A percentile compares a stretch with the other conserved stretches of the same genome.
phyloP scores from a whole-genome alignment of 1,140 invertebrate species.

The Lutraria rhynchaena region DNA sequence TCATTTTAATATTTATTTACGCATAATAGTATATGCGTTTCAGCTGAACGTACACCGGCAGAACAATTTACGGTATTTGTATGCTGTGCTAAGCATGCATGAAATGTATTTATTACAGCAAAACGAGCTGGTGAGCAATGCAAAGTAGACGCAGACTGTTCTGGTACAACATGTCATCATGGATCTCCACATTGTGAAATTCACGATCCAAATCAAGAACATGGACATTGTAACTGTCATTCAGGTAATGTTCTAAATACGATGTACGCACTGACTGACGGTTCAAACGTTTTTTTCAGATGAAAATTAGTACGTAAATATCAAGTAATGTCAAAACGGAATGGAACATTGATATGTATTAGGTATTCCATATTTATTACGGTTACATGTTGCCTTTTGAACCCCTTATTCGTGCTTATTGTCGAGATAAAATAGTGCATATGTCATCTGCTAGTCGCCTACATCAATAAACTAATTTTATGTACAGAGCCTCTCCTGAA shows the following conservation, averaged over 20 bases:
- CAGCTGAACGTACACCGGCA: neutral
- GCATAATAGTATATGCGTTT: neutral
- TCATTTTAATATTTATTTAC: too few relatives aligned
- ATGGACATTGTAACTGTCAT: constrained; percentile 40
- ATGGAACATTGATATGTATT: neutral
- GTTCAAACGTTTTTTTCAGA: neutral
- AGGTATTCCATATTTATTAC: neutral
- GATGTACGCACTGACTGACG: neutral
- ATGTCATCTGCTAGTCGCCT: too few relatives aligned
- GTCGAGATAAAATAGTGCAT: neutral
- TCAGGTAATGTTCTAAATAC: neutral
- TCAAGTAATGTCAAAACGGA: neutral
- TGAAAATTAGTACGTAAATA: neutral
- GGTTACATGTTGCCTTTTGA: neutral
- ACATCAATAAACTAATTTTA: too few relatives aligned
- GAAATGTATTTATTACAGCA: neutral
- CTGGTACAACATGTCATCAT: constrained; percentile 24
- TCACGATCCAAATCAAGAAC: constrained; percentile 15
- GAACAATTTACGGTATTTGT: neutral
- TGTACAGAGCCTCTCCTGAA: too few relatives aligned
- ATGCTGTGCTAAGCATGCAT: neutral
- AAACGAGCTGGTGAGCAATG: constrained; percentile 7
- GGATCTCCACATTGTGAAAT: constrained; percentile 30
- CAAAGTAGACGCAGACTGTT: constrained; percentile 1
- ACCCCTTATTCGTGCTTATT: neutral